phyloP scores from a whole-genome alignment of 2,888 invertebrate genomes.

The Eudasyphora cyanicolor region DNA sequence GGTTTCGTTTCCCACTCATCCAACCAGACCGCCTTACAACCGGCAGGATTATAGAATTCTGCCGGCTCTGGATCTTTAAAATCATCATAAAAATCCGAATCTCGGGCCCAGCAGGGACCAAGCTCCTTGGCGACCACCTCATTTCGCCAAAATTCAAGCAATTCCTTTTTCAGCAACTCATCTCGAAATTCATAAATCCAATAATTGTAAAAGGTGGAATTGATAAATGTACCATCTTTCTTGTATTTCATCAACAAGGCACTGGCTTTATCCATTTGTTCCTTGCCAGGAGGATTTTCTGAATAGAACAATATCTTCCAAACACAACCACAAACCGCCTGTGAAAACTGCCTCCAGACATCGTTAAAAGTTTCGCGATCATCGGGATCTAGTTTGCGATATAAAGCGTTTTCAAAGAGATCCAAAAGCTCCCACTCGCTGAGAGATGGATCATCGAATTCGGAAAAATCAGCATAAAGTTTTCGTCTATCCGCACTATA shows the following conservation, averaged over 20 bases:
- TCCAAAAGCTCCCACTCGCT: too few species aligned
- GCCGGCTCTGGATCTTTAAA: conserved; percentile 70
- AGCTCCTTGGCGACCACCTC: conserved; percentile 73
- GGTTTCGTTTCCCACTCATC: conserved; percentile 11
- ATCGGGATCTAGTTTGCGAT: too few species aligned
- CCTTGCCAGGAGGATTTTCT: background rate
- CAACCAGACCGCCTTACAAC: conserved; percentile 49
- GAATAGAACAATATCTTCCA: background rate
- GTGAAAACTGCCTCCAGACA: too few species aligned
- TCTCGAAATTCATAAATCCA: conserved; percentile 77
- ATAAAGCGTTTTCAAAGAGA: too few species aligned
- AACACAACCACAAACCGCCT: too few species aligned
- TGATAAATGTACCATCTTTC: conserved; percentile 10
- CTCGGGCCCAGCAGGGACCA: conserved; percentile 74
- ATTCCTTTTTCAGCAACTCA: conserved; percentile 71
- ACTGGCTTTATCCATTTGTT: background rate
- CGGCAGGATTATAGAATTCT: conserved; percentile 72
- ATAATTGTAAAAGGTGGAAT: conserved; percentile 74
- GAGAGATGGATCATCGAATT: too few species aligned
- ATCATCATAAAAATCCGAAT: conserved; percentile 74
- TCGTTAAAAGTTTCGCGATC: too few species aligned
- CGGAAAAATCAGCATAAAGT: too few species aligned
- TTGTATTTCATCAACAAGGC: background rate
- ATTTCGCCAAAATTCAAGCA: conserved; percentile 75
- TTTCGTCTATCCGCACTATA: too few species aligned